Conservation (phyloP, 2,888 invertebrate species). For the Heliconius sara region DNA sequence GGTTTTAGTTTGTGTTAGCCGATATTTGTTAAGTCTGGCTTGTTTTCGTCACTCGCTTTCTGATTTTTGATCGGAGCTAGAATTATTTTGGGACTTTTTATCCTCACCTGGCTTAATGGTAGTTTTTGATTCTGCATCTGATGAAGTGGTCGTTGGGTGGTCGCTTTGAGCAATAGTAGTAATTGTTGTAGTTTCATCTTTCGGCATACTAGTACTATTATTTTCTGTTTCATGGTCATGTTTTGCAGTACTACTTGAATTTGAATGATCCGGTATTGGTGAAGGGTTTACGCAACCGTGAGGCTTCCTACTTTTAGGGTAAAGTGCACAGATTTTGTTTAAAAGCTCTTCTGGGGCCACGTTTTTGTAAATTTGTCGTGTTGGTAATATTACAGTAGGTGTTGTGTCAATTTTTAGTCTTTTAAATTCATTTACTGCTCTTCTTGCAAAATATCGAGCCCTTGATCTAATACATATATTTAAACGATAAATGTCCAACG, state of each 20-base stretch:
- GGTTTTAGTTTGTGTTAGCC: not conserved
- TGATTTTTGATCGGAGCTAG: not conserved
- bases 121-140: not conserved
- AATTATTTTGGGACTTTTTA: not conserved
- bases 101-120: not conserved
- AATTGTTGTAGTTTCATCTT: not conserved
- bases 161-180: no score
- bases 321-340: slow-evolving; percentile 45
- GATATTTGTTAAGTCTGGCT: not conserved
- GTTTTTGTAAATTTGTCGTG: slow-evolving; percentile 37
- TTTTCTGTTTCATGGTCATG: not conserved
- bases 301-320: slow-evolving; percentile 34
- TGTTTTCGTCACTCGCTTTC: not conserved
- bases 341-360: slow-evolving; percentile 42
- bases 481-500: slow-evolving; percentile 40
- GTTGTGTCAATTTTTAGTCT: slow-evolving; percentile 42
- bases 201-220: not conserved
- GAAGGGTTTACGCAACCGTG: slow-evolving; percentile 42
- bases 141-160: no score
- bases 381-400: slow-evolving; percentile 46
- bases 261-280: slow-evolving; percentile 29
- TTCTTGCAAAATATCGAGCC: slow-evolving; percentile 38
- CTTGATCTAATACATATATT: slow-evolving; percentile 44
- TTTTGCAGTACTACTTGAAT: not conserved
- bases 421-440: slow-evolving; percentile 43